These are phyloP conservation scores for Tridacna gigas DNA, from an alignment of 2,888 invertebrate genomes.

Conservation along the genomic window DNA sequence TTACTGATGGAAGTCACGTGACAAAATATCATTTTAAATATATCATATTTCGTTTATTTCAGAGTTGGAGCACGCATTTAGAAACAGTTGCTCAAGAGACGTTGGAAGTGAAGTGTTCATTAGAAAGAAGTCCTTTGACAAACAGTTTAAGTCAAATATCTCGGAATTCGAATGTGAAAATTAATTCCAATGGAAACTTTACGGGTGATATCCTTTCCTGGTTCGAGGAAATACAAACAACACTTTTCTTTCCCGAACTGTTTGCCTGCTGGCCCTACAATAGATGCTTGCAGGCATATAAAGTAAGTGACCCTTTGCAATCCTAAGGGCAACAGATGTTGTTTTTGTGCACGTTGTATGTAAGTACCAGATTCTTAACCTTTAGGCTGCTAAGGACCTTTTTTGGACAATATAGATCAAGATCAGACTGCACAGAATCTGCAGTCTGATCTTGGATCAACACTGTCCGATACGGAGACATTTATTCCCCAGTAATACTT, in stretches of 20 bases:
- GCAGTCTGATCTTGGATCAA: too few species aligned
- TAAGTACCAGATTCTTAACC: too few species aligned
- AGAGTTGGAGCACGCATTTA: conserved; percentile 57
- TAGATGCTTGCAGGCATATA: conserved; percentile 36
- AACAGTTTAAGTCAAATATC: conserved; percentile 27
- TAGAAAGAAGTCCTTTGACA: not conserved
- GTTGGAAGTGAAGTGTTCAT: conserved; percentile 22
- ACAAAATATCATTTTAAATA: not conserved
- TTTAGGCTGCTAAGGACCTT: too few species aligned
- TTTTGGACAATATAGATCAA: too few species aligned
- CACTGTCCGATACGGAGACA: too few species aligned
- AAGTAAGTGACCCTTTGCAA: conserved; percentile 18
- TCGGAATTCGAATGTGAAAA: conserved; percentile 40
- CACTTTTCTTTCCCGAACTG: conserved; percentile 29
- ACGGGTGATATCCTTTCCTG: conserved; percentile 50
- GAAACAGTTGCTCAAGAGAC: conserved; percentile 33
- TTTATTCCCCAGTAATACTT: too few species aligned
- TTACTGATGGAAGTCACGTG: not conserved
- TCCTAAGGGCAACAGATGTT: too few species aligned
- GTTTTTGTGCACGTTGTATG: too few species aligned
- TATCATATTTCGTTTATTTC: conserved; percentile 26
- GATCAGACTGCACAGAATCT: too few species aligned
- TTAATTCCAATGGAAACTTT: conserved; percentile 46
- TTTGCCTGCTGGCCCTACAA: conserved; percentile 36
- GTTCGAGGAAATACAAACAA: conserved; percentile 43